These are phyloP conservation scores for Cheilosia vulpina DNA, from an alignment of 2,888 invertebrate genomes.

Conservation along the genomic window DNA sequence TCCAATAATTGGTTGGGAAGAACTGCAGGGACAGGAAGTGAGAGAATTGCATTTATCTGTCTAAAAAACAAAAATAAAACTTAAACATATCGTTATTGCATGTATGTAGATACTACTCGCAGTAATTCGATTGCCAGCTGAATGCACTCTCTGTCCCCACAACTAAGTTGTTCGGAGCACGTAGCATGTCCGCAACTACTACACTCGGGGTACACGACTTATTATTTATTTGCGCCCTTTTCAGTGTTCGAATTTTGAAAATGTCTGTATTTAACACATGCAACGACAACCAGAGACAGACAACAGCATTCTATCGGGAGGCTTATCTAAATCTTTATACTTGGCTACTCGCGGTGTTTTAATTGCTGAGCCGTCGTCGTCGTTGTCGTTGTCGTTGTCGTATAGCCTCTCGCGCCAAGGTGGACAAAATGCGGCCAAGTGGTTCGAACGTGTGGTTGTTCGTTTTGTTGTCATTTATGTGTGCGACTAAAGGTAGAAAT, in stretches of 20 bases:
- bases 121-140: slow-evolving; percentile 71
- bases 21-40: slow-evolving; percentile 64
- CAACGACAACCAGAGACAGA: slow-evolving; percentile 75
- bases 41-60: slow-evolving; percentile 54
- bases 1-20: slow-evolving; percentile 69
- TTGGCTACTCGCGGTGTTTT: slow-evolving; percentile 83
- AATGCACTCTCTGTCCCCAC: slow-evolving; percentile 49
- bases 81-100: slow-evolving; percentile 43
- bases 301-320: slow-evolving; percentile 75
- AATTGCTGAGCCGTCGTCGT: slow-evolving; percentile 76
- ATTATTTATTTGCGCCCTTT: slow-evolving; percentile 75
- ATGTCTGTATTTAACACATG: slow-evolving; percentile 79
- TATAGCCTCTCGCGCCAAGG: slow-evolving; percentile 51
- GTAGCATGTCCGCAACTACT: slow-evolving; percentile 66
- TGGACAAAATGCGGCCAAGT: slow-evolving; percentile 72
- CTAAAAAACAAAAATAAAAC: slow-evolving; percentile 42
- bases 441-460: slow-evolving; percentile 54
- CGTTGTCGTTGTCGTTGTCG: neutral
- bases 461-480: slow-evolving; percentile 77
- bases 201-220: slow-evolving; percentile 60
- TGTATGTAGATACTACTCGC: slow-evolving; percentile 44
- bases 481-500: slow-evolving; percentile 52
- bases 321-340: slow-evolving; percentile 84
- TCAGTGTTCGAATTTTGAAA: slow-evolving; percentile 71
- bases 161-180: slow-evolving; percentile 38